Evolutionary conservation across 2,113 vertebrate genomes (phyloP), one percentile per base, ranked within the genome.

Genomic region (Saguinus imperator): DNA sequence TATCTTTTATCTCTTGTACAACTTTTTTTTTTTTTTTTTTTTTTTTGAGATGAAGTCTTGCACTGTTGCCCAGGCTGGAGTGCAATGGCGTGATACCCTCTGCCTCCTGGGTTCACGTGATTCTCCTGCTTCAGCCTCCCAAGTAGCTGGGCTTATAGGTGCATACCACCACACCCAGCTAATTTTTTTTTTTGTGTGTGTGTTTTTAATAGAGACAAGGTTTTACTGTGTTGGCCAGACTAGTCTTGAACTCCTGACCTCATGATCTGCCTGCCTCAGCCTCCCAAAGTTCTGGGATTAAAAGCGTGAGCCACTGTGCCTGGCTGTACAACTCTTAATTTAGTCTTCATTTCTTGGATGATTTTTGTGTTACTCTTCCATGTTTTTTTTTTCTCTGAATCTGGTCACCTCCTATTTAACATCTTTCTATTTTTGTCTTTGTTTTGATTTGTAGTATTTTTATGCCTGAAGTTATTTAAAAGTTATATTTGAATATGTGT

Each of bases 291-390:
- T 27, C 25, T 64, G 61, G 61, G 27, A 14, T 14, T 64, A 29
- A 11, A 64, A 29, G 61, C 0, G 2, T 64, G 61, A 29, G 61
- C 27, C 27, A 14, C 21, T 0, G 5, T 2, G 27, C 25, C 27
- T 13, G 13, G 27, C 61, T 86, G 23, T 37, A 29, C n/a, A 68
- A 20, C 21, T 72, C 23, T 72, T 68, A 48, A 48, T 86, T 68
- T 86, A 45, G 20, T 25, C 6, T 86, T 73, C 16, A 57, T 55
- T 73, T 75, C n/a, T 43, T 75, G 6, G 29, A 55, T 40, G 25
- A n/a, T 57, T 75, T 52, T 40, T 87, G 48, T 50, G 35, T 87
- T 72, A 72, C 45, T 86, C 20, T 86, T 68, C 12, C 6, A 32
- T 29, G 9, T 23, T 86, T 86, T 52, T 70, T 52, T 50, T 70